These are phyloP conservation scores for Cheilosia vernalis DNA, from an alignment of 2,888 invertebrate species.

Conservation along the genomic window DNA sequence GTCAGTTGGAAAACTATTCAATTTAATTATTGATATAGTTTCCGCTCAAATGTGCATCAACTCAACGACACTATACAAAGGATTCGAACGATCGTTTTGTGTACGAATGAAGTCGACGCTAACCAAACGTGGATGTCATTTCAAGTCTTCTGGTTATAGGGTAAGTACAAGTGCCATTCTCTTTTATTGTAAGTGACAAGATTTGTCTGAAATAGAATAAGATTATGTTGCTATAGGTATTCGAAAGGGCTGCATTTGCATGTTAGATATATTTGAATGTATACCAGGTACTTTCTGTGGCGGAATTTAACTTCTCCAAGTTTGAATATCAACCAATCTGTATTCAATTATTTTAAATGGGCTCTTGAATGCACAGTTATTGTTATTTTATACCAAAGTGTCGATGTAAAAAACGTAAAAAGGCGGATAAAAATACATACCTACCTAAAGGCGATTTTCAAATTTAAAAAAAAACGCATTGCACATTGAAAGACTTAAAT, in stretches of 20 bases:
- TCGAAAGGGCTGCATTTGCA: constrained; percentile 49
- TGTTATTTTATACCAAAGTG: too few species aligned
- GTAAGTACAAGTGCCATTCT: constrained; percentile 85
- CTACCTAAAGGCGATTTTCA: too few species aligned
- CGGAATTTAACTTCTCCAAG: constrained; percentile 39
- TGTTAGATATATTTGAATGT: neutral
- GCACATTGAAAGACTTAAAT: too few species aligned
- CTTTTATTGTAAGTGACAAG: neutral
- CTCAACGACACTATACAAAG: constrained; percentile 89
- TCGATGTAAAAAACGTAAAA: too few species aligned
- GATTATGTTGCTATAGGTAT: neutral
- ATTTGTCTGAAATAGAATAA: neutral
- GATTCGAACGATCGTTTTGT: constrained; percentile 96
- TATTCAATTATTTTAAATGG: too few species aligned
- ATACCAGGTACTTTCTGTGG: neutral
- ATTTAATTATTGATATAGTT: constrained; percentile 85
- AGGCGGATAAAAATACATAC: too few species aligned
- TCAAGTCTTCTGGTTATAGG: constrained; percentile 97
- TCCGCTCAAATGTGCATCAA: constrained; percentile 92
- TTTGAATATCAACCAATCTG: neutral
- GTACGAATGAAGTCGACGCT: constrained; percentile 98
- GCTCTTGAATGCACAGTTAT: too few species aligned
- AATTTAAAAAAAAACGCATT: too few species aligned
- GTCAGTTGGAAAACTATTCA: neutral
- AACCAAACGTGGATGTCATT: constrained; percentile 98